Base-by-base conservation (phyloP, 2,888 invertebrate genomes). In the Psococerastis gibbosa region DNA sequence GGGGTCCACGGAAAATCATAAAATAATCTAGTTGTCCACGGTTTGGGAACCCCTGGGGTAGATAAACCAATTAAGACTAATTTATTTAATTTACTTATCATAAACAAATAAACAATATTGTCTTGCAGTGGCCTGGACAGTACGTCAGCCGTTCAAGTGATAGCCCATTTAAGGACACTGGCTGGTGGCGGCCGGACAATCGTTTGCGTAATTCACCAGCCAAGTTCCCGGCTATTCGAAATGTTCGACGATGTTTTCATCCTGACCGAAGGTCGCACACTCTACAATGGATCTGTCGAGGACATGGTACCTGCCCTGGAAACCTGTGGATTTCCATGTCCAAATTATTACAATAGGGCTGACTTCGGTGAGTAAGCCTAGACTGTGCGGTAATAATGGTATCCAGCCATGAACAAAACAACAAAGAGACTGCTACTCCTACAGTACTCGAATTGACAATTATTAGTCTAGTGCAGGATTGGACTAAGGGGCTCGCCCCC, bases 151-250 rank as follows among this genome's bases (percentile, higher is more conserved):
- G 68, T 71, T 60, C 79, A 72, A 38, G 69, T 73, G 35, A 66
- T 75, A 2, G 63, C 64, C 2, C 64, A 79, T 3, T 61, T 82
- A 13, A 69, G 70, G 50, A 63, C 67, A 6, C 67, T 80, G 42
- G 75, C 79, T 1, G 62, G 64, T 13, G 63, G 63, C 15, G 81
- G 80, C 0, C 66, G 79, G 32, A 79, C 78, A 0, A 70, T 83
- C 4, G 73, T 75, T 15, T 81, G 80, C 53, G 74, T 79, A n/a
- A 70, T 83, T 49, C 83, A 83, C 61, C 82, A 83, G 54, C 82
- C 83, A 0, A 78, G 78, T 32, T 80, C 81, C 33, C 73, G 73
- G 48, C 68, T 82, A 42, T 78, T 79, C 59, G 70, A 72, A 42
- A 70, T 70, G 51, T 80, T 82, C 51, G 80, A 83, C 57, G 72